Base-by-base conservation (phyloP, 2,797 vertebrate genomes). In the Nyctibius grandis region DNA sequence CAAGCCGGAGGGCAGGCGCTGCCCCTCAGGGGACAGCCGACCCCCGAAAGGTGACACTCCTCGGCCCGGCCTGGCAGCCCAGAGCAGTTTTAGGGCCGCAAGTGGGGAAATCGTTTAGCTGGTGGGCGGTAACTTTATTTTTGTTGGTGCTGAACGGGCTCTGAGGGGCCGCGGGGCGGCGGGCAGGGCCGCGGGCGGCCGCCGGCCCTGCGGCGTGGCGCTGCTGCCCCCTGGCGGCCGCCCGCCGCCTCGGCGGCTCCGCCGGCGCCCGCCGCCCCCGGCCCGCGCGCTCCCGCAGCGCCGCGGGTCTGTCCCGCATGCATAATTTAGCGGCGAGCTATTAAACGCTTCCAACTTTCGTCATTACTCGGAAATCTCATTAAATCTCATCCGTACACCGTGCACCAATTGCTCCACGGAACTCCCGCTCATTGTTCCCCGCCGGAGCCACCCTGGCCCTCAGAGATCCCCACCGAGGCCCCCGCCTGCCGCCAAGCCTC, bases 151-250 rank as follows among this genome's bases (percentile, higher is more conserved):
- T 10, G 3, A 34, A 34, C 16, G 9, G 9, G 9, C 0, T 17
- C 5, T 10, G 12, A 7, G 18, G 9, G 28, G 9, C 5, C 1
- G 0, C 6, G 11, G 36, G 34, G 11, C 18, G 9, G 28, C 10
- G 36, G 8, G 5, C 14, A 14, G 0, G 51, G 60, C 12, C 20
- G 6, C 20, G 21, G 59, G 59, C 44, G 91, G 79, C 51, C 20
- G 5, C 42, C 23, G 25, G 25, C 17, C 59, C 23, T 72, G 95
- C n/a, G 8, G 72, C 40, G 89, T 76, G 86, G 17, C n/a, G 67
- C 85, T 95, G 83, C 72, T 97, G 96, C 96, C 95, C 95, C 88
- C 97, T 96, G 74, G 92, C 91, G 96, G 94, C 47, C 34, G 38
- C 22, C 20, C 16, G 7, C 57, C 45, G 33, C 61, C n/a, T 7